These are phyloP conservation scores for Desmodus rotundus DNA, from an alignment of 2,113 vertebrate species.

Conservation along the genomic window DNA sequence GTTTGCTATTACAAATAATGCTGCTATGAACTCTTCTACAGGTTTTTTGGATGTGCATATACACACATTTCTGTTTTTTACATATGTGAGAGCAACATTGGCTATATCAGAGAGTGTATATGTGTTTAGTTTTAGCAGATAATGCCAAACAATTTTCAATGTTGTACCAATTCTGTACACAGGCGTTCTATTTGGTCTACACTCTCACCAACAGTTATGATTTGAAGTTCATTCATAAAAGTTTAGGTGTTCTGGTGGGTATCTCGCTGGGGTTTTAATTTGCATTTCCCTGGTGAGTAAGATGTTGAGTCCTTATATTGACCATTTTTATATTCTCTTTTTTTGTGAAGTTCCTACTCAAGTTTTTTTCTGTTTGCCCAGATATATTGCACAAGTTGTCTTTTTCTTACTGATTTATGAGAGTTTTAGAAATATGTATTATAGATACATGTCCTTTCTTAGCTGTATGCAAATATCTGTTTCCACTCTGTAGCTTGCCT, in stretches of 20 bases:
- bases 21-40: background rate
- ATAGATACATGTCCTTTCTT: background rate
- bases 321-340: background rate
- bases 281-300: background rate
- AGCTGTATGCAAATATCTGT: background rate
- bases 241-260: background rate
- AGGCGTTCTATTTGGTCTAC: background rate
- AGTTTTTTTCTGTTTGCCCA: background rate
- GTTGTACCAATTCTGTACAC: background rate
- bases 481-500: background rate
- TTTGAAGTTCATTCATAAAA: background rate
- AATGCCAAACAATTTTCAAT: background rate
- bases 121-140: background rate
- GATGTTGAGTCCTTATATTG: background rate
- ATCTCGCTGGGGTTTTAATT: background rate
- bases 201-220: background rate
- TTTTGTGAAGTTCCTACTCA: background rate
- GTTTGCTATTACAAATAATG: background rate
- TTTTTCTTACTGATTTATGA: background rate
- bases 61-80: background rate
- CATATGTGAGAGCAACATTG: background rate
- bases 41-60: background rate
- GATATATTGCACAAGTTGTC: background rate
- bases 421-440: background rate
- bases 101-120: background rate